These are phyloP conservation scores for Plodia interpunctella DNA, from an alignment of 1,140 invertebrate species.

Conservation along the genomic window DNA sequence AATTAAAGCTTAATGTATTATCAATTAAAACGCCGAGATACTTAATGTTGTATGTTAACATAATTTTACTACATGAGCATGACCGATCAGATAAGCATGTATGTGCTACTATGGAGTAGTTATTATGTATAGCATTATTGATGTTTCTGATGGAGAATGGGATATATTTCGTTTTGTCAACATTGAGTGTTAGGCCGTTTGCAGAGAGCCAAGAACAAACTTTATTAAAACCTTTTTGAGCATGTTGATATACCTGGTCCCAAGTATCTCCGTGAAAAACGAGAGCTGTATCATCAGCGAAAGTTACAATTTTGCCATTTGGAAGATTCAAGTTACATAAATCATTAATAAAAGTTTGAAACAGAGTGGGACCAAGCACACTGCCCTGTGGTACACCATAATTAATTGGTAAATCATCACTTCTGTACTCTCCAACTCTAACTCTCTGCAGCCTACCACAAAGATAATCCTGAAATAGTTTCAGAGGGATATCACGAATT, in stretches of 20 bases:
- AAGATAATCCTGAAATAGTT: too few relatives aligned
- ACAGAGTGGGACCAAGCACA: slow-evolving; percentile 27
- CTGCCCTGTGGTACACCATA: slow-evolving; percentile 23
- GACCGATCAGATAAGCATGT: too few relatives aligned
- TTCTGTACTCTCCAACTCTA: too few relatives aligned
- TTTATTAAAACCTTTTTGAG: slow-evolving; percentile 13
- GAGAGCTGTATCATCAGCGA: slow-evolving; percentile 29
- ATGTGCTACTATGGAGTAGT: too few relatives aligned
- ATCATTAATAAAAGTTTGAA: slow-evolving; percentile 26
- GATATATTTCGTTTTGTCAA: slow-evolving; percentile 25
- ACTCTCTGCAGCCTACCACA: too few relatives aligned
- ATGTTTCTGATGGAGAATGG: slow-evolving; percentile 5
- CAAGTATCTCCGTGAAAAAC: slow-evolving; percentile 18
- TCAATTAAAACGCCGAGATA: too few relatives aligned
- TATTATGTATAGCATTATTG: too few relatives aligned
- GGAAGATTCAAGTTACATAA: slow-evolving; percentile 14
- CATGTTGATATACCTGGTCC: slow-evolving; percentile 11
- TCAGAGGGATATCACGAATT: too few relatives aligned
- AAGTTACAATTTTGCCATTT: slow-evolving; percentile 19
- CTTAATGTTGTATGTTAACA: too few relatives aligned
- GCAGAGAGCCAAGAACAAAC: slow-evolving; percentile 15
- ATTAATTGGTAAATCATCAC: too few relatives aligned
- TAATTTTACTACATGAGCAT: too few relatives aligned
- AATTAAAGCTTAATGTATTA: too few relatives aligned
- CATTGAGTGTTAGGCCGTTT: slow-evolving; percentile 25